Evolutionary conservation across 2,113 vertebrate genomes (phyloP), one percentile per base, ranked within the genome.

Genomic region (Leptobrachium ailaonicum): DNA sequence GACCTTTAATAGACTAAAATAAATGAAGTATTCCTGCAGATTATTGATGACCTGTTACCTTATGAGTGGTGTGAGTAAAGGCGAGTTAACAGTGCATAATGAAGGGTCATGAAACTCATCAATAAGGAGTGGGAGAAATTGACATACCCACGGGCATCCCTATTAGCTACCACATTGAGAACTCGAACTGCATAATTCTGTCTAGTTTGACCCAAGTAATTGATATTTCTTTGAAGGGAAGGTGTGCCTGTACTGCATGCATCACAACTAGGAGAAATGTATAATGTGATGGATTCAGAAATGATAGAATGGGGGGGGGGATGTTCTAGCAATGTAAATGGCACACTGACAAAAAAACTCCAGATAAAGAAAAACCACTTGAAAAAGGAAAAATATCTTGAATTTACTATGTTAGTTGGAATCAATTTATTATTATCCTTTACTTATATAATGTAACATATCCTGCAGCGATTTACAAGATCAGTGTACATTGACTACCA

Each of bases 51-150:
- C 50, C 71, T 80, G 78, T 58, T 73, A 68, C 41, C 20, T 80
- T 80, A 73, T 80, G 78, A 80, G 50, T 73, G 45, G 60, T 44
- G 67, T 32, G 32, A 74, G 71, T 67, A 44, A 64, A 66, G 44
- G 20, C 62, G 66, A 74, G 71, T 44, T 74, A 74, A 74, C 66
- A 20, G 41, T 45, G 79, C 47, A 67, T 80, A 68, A 80, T 80
- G 54, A 69, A 47, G 64, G 79, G 72, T 69, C 79, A 63, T 68
- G 43, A 67, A 75, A 20, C 71, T 80, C 66, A 69, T 75, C 72
- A 80, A 80, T 80, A 75, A 54, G 10, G 53, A 47, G 53, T 68
- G 42, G 71, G 71, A 66, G 14, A 45, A 73, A 75, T 60, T 69
- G 71, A 62, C 71, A 62, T 73, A 75, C 72, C 53, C 79, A 69